Evolutionary conservation across 2,797 vertebrate genomes (phyloP).

Genomic region (Leucoraja ocellata): DNA sequence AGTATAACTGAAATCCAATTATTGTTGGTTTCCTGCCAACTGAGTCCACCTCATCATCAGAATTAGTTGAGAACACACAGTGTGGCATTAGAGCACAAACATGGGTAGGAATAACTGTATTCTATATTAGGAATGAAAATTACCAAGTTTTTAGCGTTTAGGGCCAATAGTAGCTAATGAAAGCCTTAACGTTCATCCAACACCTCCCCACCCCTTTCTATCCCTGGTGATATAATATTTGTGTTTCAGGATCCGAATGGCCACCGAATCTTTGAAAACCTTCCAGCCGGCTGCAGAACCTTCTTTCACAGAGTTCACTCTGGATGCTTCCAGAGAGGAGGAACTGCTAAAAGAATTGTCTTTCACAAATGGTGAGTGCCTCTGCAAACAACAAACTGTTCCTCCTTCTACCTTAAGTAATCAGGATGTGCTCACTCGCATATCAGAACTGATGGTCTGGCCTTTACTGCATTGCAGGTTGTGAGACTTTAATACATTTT

Average conservation of each 20-base stretch:
- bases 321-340: constrained; percentile 79
- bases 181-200: neutral
- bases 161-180: neutral
- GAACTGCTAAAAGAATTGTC: constrained; percentile 74
- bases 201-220: no score
- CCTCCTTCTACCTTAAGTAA: neutral
- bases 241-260: constrained; percentile 80
- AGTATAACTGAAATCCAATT: neutral
- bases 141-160: neutral
- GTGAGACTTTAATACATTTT: no score
- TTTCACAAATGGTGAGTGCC: constrained; percentile 73
- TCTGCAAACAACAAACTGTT: neutral
- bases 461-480: neutral
- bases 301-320: constrained; percentile 81
- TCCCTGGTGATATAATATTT: neutral
- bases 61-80: neutral
- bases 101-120: neutral
- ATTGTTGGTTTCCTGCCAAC: neutral
- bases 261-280: constrained; percentile 82
- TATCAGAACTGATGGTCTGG: neutral
- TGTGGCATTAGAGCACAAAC: neutral
- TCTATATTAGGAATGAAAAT: neutral
- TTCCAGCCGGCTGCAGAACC: constrained; percentile 80
- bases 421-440: neutral
- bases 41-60: neutral